Evolutionary conservation across 2,888 invertebrate species (phyloP).

Genomic region (Crepidodera aurea): DNA sequence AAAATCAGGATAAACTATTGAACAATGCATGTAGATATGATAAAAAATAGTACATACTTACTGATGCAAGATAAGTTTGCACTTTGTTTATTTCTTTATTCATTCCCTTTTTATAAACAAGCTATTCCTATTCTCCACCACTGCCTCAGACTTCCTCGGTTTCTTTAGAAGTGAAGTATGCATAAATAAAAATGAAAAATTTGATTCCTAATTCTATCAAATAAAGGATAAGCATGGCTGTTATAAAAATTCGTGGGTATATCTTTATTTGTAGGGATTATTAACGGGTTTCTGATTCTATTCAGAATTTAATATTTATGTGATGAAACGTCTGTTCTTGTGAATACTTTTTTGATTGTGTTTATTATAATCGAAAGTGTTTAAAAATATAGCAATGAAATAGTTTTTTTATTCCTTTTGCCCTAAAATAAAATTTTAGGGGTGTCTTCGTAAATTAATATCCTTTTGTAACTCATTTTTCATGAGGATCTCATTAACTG

Average conservation of each 20-base stretch:
- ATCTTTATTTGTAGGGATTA: slow-evolving; percentile 36
- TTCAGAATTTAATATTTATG: slow-evolving; percentile 37
- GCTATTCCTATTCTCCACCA: background rate
- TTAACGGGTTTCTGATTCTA: slow-evolving; percentile 36
- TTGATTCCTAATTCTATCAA: slow-evolving; percentile 16
- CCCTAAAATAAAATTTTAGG: no score
- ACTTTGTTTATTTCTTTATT: no score
- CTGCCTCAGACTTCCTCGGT: slow-evolving; percentile 8
- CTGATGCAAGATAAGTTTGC: no score
- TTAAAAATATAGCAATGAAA: no score
- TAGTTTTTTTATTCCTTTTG: no score
- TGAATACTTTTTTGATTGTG: slow-evolving; percentile 3
- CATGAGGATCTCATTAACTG: no score
- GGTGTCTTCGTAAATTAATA: no score
- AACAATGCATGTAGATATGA: no score
- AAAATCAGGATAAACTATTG: no score
- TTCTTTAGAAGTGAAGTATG: slow-evolving; percentile 16
- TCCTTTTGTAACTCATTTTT: no score
- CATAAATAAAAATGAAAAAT: slow-evolving; percentile 13
- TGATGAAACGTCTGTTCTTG: slow-evolving; percentile 13
- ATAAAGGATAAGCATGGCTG: slow-evolving; percentile 11
- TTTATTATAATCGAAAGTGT: background rate
- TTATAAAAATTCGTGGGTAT: slow-evolving; percentile 34
- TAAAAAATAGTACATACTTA: no score
- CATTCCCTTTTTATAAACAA: no score